Conservation (phyloP, 2,797 vertebrate species). For the Anolis apletophallus region DNA sequence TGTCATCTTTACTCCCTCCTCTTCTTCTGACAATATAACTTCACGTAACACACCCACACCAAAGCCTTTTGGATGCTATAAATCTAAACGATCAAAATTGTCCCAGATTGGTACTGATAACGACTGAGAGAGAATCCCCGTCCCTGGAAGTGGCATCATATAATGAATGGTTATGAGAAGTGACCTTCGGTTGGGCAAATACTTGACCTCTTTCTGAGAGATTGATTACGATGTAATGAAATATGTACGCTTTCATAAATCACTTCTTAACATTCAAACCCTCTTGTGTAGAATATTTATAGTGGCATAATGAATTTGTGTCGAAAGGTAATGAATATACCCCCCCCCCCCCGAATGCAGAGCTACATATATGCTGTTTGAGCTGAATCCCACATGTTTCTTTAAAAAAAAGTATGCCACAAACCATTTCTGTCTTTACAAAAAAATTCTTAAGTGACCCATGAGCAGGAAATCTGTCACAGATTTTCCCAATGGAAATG, state of each 20-base stretch:
- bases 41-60: too few species aligned
- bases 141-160: neutral
- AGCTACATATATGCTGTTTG: too few species aligned
- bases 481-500: too few species aligned
- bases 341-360: too few species aligned
- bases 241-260: slow-evolving; percentile 39
- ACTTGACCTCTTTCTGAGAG: slow-evolving; percentile 20
- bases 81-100: slow-evolving; percentile 5
- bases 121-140: neutral
- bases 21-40: neutral
- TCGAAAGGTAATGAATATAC: slow-evolving; percentile 4
- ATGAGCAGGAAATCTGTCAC: neutral
- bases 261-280: slow-evolving; percentile 42
- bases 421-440: neutral
- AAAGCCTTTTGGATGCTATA: neutral
- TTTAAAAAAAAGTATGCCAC: neutral
- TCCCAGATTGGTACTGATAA: slow-evolving; percentile 4
- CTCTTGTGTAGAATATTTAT: slow-evolving; percentile 35
- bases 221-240: slow-evolving; percentile 40
- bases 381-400: neutral
- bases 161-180: slow-evolving; percentile 9
- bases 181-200: slow-evolving; percentile 30
- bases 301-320: slow-evolving; percentile 12
- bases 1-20: neutral
- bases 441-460: neutral